phyloP scores from a whole-genome alignment of 2,113 vertebrate species.

The Lonchura striata region DNA sequence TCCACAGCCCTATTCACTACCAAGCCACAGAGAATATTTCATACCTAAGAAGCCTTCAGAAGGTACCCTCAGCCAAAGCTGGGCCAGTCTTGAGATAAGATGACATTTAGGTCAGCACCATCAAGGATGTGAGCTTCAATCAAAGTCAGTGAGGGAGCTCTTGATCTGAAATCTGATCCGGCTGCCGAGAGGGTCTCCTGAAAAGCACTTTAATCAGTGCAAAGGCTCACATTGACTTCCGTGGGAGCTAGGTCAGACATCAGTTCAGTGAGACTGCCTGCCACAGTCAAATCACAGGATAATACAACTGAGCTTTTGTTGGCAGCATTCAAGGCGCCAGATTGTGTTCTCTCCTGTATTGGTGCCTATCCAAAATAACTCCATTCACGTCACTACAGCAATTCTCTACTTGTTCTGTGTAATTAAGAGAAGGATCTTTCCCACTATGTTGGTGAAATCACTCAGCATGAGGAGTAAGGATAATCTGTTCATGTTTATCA shows the following conservation, averaged over 20 bases:
- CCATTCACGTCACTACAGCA: constrained; percentile 35
- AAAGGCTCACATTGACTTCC: background rate
- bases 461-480: background rate
- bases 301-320: constrained; percentile 47
- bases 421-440: constrained; percentile 47
- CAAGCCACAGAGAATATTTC: background rate
- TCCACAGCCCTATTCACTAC: background rate
- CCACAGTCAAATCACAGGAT: background rate
- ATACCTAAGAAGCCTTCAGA: background rate
- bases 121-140: background rate
- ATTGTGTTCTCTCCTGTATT: constrained; percentile 43
- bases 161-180: background rate
- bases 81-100: background rate
- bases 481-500: constrained; percentile 7
- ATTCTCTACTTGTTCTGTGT: constrained; percentile 49
- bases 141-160: background rate
- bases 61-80: background rate
- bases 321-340: constrained; percentile 34
- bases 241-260: constrained; percentile 12
- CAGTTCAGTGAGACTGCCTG: constrained; percentile 1
- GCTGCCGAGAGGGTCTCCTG: background rate
- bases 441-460: constrained; percentile 41
- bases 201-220: constrained; percentile 23
- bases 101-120: background rate
- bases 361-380: constrained; percentile 54